phyloP scores from a whole-genome alignment of 2,797 vertebrate genomes.

The Eremophila alpestris region DNA sequence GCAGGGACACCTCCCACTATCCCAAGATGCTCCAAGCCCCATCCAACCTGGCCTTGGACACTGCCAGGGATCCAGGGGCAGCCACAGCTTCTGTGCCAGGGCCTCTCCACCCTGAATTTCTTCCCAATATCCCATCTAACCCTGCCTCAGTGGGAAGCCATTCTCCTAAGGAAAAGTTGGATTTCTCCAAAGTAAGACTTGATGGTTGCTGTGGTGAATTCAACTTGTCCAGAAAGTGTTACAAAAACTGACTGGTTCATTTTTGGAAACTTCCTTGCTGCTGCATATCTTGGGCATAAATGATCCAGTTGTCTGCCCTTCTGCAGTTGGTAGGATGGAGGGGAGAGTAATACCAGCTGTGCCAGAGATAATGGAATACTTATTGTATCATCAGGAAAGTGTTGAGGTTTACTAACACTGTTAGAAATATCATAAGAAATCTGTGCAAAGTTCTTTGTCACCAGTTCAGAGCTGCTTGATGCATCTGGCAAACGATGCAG shows the following conservation, averaged over 20 bases:
- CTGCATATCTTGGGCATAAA: neutral
- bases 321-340: neutral
- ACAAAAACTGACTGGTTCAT: neutral
- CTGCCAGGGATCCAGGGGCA: neutral
- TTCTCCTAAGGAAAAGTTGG: neutral
- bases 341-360: neutral
- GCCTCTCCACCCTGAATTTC: rapidly evolving
- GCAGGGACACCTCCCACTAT: rapidly evolving
- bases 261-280: neutral
- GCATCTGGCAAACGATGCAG: neutral
- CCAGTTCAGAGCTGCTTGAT: neutral
- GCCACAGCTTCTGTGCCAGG: neutral
- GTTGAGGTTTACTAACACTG: neutral
- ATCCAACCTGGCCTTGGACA: rapidly evolving
- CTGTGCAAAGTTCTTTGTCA: neutral
- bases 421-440: neutral
- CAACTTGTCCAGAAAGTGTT: neutral
- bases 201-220: neutral
- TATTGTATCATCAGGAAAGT: neutral
- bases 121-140: neutral
- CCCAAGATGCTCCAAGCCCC: rapidly evolving
- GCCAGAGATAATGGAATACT: neutral
- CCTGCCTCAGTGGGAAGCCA: neutral
- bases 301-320: neutral
- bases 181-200: neutral